phyloP scores from a whole-genome alignment of 1,140 invertebrate genomes.

The Drusus annulatus region DNA sequence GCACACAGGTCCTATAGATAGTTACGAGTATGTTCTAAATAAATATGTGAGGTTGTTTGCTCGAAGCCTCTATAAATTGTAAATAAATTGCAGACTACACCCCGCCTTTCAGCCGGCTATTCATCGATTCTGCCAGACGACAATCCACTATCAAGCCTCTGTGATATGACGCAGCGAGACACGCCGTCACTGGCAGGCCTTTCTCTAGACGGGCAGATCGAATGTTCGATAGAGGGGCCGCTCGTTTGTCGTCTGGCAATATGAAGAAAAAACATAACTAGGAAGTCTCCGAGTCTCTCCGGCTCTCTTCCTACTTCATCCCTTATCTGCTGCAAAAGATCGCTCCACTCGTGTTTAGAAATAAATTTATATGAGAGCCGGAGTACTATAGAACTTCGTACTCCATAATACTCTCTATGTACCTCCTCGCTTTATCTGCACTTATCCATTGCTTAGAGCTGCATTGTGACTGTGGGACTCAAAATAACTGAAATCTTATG shows the following conservation, averaged over 20 bases:
- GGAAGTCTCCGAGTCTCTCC: conserved; percentile 48
- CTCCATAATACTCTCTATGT: no score
- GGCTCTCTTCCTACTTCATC: conserved; percentile 50
- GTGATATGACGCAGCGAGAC: conserved; percentile 11
- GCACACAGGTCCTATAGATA: no score
- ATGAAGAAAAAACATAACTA: conserved; percentile 42
- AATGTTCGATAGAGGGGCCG: conserved; percentile 39
- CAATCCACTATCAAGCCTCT: neutral
- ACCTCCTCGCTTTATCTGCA: no score
- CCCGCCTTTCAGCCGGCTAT: neutral
- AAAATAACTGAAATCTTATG: no score
- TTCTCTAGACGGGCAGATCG: conserved; percentile 23
- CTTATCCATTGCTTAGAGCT: no score
- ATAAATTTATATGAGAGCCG: conserved; percentile 31
- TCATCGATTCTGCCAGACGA: conserved; percentile 30
- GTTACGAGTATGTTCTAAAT: no score
- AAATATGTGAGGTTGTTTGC: no score
- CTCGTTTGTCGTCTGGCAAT: conserved; percentile 51
- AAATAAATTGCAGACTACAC: neutral
- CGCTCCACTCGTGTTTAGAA: conserved; percentile 35
- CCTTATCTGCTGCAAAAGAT: conserved; percentile 43
- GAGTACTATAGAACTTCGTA: no score
- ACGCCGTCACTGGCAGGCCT: conserved; percentile 18
- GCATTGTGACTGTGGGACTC: no score
- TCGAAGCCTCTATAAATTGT: neutral